Conservation (phyloP, 2,797 vertebrate species). For the Sparidentex hasta region DNA sequence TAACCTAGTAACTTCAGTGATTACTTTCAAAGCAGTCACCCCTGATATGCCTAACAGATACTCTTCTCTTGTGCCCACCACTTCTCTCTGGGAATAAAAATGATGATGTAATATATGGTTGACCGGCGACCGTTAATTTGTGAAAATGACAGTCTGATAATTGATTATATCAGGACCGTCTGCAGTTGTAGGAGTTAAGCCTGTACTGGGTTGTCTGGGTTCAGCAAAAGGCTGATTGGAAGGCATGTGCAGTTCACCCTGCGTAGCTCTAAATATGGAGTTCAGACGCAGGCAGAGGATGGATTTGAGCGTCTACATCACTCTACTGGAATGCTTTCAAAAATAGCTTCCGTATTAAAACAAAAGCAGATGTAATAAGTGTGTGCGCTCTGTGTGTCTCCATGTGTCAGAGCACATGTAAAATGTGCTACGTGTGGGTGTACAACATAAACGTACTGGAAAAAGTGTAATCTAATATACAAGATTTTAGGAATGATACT, state of each 20-base stretch:
- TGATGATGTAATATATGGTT: background rate
- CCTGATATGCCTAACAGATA: background rate
- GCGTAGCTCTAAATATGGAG: conserved; percentile 88
- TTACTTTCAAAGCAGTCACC: background rate
- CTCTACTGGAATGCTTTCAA: conserved; percentile 87
- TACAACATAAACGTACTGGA: background rate
- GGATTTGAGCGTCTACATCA: conserved; percentile 84
- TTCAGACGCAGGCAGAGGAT: conserved; percentile 77
- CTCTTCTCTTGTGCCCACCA: background rate
- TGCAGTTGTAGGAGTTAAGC: conserved; percentile 21
- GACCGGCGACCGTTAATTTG: background rate
- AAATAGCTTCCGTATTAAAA: conserved; percentile 89
- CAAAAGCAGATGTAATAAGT: conserved; percentile 81
- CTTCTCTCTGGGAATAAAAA: background rate
- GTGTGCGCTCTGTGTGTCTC: conserved; percentile 15
- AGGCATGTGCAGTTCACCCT: conserved; percentile 79
- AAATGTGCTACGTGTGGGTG: background rate
- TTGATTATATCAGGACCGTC: background rate
- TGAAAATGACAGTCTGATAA: background rate
- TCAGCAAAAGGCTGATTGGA: conserved; percentile 73
- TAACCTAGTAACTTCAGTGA: background rate
- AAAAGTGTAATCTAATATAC: background rate
- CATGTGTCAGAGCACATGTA: conserved; percentile 41
- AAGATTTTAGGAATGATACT: conserved; percentile 1
- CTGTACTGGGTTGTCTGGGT: conserved; percentile 59